Evolutionary conservation across 2,888 invertebrate species (phyloP).

Genomic region (Epistrophella euchroma): DNA sequence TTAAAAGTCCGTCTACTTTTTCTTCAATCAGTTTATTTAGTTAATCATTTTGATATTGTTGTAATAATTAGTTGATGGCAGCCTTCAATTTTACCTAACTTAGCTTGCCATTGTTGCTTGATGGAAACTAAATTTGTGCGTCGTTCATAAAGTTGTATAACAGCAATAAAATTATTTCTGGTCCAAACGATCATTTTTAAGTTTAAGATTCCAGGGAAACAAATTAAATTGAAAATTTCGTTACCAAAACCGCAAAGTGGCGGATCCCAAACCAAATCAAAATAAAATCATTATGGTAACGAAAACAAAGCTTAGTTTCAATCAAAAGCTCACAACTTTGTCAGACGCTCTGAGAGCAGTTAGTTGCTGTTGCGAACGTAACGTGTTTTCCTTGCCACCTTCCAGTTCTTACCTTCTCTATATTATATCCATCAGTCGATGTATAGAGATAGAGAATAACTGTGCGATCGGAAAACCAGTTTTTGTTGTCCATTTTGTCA

Average conservation of each 20-base stretch:
- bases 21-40: too few relatives aligned
- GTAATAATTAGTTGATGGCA: too few relatives aligned
- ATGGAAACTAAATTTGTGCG: neutral
- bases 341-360: slow-evolving; percentile 2
- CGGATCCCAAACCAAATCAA: neutral
- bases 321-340: slow-evolving; percentile 1
- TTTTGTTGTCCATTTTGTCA: neutral
- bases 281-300: neutral
- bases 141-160: neutral
- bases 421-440: neutral
- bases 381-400: slow-evolving; percentile 27
- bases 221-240: neutral
- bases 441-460: neutral
- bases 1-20: too few relatives aligned
- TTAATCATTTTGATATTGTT: too few relatives aligned
- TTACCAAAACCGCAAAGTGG: neutral
- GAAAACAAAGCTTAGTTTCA: neutral
- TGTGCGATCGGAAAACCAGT: slow-evolving; percentile 27
- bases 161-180: neutral
- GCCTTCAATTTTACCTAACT: too few relatives aligned
- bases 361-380: neutral
- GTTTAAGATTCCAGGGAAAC: neutral
- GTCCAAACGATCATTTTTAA: neutral
- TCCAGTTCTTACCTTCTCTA: neutral
- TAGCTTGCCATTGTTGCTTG: neutral